Evolutionary conservation across 2,113 vertebrate genomes (phyloP).

Genomic region (Chitala chitala): DNA sequence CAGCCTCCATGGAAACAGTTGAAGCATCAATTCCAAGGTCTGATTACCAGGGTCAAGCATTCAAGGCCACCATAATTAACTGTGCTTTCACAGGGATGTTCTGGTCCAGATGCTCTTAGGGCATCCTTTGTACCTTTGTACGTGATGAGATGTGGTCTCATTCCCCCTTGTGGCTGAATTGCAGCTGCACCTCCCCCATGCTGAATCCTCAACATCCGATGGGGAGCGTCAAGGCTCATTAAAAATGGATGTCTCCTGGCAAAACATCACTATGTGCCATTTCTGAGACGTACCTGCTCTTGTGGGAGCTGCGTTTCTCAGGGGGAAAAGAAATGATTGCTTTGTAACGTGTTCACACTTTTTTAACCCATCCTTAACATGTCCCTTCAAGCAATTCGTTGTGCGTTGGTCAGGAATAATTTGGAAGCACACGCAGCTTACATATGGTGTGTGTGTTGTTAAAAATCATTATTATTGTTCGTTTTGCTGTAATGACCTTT

Average conservation of each 20-base stretch:
- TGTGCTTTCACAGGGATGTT: neutral
- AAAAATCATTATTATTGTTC: neutral
- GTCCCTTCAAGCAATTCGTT: neutral
- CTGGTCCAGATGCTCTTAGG: neutral
- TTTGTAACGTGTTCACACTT: neutral
- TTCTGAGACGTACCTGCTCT: constrained; percentile 17
- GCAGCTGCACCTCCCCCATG: neutral
- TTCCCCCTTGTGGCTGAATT: neutral
- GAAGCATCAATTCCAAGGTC: neutral
- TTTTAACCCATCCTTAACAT: neutral
- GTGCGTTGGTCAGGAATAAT: neutral
- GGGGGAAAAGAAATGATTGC: neutral
- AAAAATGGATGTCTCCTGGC: constrained; percentile 28
- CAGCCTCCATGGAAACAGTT: neutral
- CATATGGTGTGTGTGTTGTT: neutral
- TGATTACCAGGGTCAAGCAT: neutral
- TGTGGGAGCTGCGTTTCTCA: neutral
- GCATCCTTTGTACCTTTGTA: neutral
- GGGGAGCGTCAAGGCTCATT: constrained; percentile 7
- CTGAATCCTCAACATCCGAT: neutral
- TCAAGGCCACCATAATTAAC: neutral
- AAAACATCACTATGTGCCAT: neutral
- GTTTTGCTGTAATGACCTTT: too few relatives aligned
- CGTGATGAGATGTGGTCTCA: neutral
- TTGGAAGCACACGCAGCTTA: too few relatives aligned